Evolutionary conservation across 2,113 vertebrate species (phyloP).

Genomic region (Caloenas nicobarica): DNA sequence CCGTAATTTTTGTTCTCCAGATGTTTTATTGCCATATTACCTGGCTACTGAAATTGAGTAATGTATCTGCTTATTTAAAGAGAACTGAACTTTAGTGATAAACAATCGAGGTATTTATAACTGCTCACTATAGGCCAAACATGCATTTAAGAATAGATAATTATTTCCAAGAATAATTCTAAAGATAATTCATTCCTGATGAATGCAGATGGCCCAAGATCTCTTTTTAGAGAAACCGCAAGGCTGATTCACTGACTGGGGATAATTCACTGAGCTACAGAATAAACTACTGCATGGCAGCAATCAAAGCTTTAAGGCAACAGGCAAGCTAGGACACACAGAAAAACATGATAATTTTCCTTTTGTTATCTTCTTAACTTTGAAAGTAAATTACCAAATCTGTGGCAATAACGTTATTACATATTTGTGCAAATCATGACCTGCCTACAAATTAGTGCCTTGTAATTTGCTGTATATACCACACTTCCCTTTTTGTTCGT

Average conservation of each 20-base stretch:
- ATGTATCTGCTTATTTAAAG: background rate
- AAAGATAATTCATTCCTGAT: background rate
- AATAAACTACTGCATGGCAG: background rate
- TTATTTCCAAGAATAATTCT: slow-evolving; percentile 4
- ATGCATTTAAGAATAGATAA: background rate
- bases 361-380: background rate
- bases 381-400: background rate
- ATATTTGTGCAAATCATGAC: background rate
- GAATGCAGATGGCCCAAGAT: background rate
- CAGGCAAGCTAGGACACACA: background rate
- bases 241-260: background rate
- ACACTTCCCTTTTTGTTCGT: background rate
- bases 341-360: background rate
- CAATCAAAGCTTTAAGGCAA: background rate
- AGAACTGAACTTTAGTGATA: background rate
- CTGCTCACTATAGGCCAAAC: background rate
- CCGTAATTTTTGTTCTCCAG: background rate
- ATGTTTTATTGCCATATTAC: too few relatives aligned
- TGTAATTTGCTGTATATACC: background rate
- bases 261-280: background rate
- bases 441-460: background rate
- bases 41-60: background rate
- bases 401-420: background rate
- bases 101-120: background rate
- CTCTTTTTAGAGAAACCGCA: background rate